These are phyloP conservation scores for Cladopsammia gracilis DNA, from an alignment of 64 coral and sea anemone genomes.

Conservation along the genomic window DNA sequence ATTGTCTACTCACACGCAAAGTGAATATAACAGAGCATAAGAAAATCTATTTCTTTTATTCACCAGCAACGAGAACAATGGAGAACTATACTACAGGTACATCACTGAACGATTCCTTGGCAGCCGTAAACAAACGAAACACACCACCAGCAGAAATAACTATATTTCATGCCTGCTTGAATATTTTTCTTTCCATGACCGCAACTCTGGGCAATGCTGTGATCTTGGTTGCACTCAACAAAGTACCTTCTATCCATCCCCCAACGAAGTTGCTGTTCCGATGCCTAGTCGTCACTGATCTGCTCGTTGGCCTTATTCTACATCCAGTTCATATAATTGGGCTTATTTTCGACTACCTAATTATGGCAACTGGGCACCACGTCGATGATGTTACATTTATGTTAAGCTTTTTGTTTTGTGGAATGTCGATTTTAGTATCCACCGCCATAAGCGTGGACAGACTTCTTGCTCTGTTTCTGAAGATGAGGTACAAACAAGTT, in stretches of 20 bases:
- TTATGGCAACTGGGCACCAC: background rate
- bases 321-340: background rate
- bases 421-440: background rate
- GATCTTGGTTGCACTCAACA: background rate
- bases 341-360: background rate
- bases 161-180: background rate
- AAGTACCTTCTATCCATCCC: background rate
- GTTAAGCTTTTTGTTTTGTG: background rate
- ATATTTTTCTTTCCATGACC: background rate
- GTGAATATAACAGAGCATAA: too few species aligned
- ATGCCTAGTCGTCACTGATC: background rate
- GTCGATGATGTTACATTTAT: background rate
- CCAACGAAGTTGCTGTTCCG: background rate
- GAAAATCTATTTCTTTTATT: too few species aligned
- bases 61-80: too few species aligned
- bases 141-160: too few species aligned
- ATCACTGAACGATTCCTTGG: too few species aligned
- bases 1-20: too few species aligned
- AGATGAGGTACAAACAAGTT: background rate
- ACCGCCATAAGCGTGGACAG: background rate
- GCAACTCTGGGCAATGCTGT: background rate
- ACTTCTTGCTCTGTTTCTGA: background rate
- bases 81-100: too few species aligned
- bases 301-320: background rate
- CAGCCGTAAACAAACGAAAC: too few species aligned